Evolutionary conservation across 2,888 invertebrate genomes (phyloP), one percentile per base, ranked within the genome.

Genomic region (Bibio marci): DNA sequence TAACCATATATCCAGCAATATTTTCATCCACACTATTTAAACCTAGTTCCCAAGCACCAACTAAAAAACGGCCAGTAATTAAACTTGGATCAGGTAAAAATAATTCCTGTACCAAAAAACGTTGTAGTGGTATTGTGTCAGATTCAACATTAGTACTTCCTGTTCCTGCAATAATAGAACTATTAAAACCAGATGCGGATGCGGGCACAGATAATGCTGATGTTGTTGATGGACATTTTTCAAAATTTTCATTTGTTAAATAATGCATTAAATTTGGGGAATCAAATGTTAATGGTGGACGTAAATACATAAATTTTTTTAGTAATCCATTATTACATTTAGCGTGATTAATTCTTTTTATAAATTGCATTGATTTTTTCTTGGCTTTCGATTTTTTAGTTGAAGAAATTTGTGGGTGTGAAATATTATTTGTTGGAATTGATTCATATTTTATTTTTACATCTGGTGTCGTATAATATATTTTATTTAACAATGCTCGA

Each of bases 21-120:
- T 71, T 74, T 51, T 86, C 83, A 44, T 87, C 82, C 4, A 82
- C 82, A 7, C 85, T 83, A 47, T 86, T 79, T 31, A 92, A 67
- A 1, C 86, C 88, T 36, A 76, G 72, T 52, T 91, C 88, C 90
- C 90, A 91, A 6, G 88, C 87, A 4, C 81, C 78, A 10, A 91
- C 69, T 59, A 87, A 73, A 49, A 91, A 73, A 42, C 88, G 67
- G 0, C 87, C 85, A 44, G 82, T 70, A 5, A 91, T 76, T 51
- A 90, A 75, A 0, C 80, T 79, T 45, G 76, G 72, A 56, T 90
- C 90, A 0, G 91, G 91, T 43, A 91, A 61, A 51, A 83, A 78
- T 41, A 83, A 62, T 58, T 88, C 87, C 56, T 83, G 69, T 1
- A 67, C 70, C 42, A 70, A 75, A 48, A 71, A 76, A 43, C 74